Evolutionary conservation across 2,888 invertebrate species (phyloP), one percentile per base, ranked within the genome.

Genomic region (Fabriciana adippe): DNA sequence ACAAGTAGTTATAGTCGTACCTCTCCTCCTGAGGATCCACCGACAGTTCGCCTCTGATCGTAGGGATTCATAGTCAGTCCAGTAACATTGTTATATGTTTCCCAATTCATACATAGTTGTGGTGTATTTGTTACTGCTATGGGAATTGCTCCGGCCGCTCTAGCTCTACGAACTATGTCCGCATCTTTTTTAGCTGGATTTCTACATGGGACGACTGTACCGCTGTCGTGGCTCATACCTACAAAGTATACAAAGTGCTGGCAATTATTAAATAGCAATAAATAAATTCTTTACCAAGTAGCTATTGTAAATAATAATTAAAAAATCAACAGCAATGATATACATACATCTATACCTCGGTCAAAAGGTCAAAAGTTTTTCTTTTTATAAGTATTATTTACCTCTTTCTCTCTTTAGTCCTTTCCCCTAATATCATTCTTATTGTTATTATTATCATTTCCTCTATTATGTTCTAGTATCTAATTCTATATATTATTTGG

Each of bases 21-120:
- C 93, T 96, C 97, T 65, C 97, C 97, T 70, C 98, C 98, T 45
- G 98, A 97, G 16, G 98, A 98, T 6, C 99, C 99, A 0, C 98
- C 99, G 5, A 96, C 94, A 0, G 95, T 97, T 73, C 96, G 94
- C 41, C 94, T 94, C 64, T 95, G 94, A 81, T 98, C 96, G 80
- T 98, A 98, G 0, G 99, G 98, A 88, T 99, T 99, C 80, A 94
- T 95, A 0, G 98, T 97, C 55, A 95, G 93, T 0, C 99, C 99
- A 50, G 96, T 96, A 0, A 98, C 94, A 68, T 96, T 96, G 88
- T 99, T 99, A 76, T 94, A 95, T 0, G 97, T 97, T 87, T 99
- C 98, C 95, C 97, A 97, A 92, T 97, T 97, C 94, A 98, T 93
- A 79, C 98, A 98, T 59, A 97, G 92, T 80, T 98, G 98, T 0